A percentile compares a stretch with the other conserved stretches of the same genome.
Conservation (phyloP, 2,888 invertebrate species). For the Acronicta aceris region DNA sequence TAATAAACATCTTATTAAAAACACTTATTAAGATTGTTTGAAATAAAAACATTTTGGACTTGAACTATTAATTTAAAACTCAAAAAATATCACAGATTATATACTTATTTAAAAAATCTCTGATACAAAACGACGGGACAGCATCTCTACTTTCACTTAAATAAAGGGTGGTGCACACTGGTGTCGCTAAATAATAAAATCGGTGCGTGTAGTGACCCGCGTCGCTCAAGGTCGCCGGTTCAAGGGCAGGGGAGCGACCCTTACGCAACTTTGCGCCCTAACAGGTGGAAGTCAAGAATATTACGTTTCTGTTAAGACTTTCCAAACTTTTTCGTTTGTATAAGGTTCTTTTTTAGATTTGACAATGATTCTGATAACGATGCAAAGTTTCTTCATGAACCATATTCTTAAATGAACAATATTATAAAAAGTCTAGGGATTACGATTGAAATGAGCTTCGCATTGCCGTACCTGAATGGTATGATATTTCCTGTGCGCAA, state of each 20-base stretch:
- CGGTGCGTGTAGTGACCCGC: slow-evolving; percentile 74
- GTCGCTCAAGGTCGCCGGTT: slow-evolving; percentile 70
- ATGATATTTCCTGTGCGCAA: slow-evolving; percentile 10
- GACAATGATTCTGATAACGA: neutral
- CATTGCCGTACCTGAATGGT: too few relatives aligned
- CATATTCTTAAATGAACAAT: too few relatives aligned
- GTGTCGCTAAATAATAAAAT: slow-evolving; percentile 61
- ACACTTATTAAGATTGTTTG: too few relatives aligned
- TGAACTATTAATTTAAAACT: neutral
- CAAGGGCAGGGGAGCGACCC: slow-evolving; percentile 75
- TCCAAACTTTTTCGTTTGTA: slow-evolving; percentile 15
- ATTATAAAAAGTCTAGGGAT: too few relatives aligned
- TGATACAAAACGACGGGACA: slow-evolving; percentile 9
- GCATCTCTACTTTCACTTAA: slow-evolving; percentile 30
- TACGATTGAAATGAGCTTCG: too few relatives aligned
- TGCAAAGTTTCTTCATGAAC: neutral
- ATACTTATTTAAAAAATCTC: slow-evolving; percentile 12
- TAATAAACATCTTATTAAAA: too few relatives aligned
- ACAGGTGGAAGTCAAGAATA: slow-evolving; percentile 67
- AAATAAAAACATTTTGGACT: too few relatives aligned
- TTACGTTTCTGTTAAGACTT: slow-evolving; percentile 37
- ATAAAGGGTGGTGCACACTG: slow-evolving; percentile 62
- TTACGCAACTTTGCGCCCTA: slow-evolving; percentile 59
- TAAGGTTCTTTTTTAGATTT: slow-evolving; percentile 12
- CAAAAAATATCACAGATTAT: neutral